These are phyloP conservation scores for Nematolebias whitei DNA, from an alignment of 2,113 vertebrate species.

Conservation along the genomic window DNA sequence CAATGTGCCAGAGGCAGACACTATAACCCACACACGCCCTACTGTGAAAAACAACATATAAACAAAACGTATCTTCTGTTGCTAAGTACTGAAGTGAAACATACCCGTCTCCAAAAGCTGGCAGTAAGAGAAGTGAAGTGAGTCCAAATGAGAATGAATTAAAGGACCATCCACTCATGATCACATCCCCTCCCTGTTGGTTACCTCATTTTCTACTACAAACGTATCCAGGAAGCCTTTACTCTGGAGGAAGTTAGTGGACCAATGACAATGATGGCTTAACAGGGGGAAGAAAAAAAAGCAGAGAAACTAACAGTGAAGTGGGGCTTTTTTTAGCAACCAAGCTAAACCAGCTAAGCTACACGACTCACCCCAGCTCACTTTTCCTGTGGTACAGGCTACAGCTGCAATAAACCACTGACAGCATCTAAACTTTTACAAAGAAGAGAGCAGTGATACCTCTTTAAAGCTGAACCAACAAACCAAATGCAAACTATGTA, in stretches of 20 bases:
- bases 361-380: conserved; percentile 67
- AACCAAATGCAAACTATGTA: neutral
- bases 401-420: conserved; percentile 18
- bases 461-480: too few species aligned
- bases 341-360: too few species aligned
- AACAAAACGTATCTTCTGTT: neutral
- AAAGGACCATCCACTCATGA: conserved; percentile 12
- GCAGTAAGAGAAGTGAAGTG: conserved; percentile 1
- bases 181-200: conserved; percentile 31
- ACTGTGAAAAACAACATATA: neutral
- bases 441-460: too few species aligned
- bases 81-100: neutral
- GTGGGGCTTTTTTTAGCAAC: conserved; percentile 50
- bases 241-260: conserved; percentile 44
- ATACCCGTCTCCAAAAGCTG: conserved; percentile 30
- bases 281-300: conserved; percentile 30
- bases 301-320: conserved; percentile 23
- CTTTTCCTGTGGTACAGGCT: conserved; percentile 71
- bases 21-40: neutral
- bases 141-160: conserved; percentile 28
- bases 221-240: conserved; percentile 18
- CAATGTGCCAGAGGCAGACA: neutral
- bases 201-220: conserved; percentile 65
- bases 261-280: conserved; percentile 57
- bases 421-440: neutral